These are phyloP conservation scores for Folsomia candida DNA, from an alignment of 2,888 invertebrate genomes.

Conservation along the genomic window DNA sequence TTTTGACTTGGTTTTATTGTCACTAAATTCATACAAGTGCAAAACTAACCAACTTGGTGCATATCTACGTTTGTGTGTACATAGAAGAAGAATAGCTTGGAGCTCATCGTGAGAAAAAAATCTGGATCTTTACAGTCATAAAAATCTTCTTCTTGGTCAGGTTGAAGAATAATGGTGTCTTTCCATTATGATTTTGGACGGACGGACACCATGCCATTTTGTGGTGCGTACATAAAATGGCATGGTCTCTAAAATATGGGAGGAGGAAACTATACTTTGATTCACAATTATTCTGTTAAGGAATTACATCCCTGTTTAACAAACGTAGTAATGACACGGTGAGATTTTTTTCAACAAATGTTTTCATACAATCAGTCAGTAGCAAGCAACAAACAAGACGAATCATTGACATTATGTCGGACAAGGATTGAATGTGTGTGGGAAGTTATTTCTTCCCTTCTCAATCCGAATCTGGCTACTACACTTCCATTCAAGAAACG, in stretches of 20 bases:
- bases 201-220: not conserved
- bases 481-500: no score
- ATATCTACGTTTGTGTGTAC: not conserved
- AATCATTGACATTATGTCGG: not conserved
- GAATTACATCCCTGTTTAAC: not conserved
- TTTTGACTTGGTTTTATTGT: not conserved
- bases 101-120: slow-evolving; percentile 13
- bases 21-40: not conserved
- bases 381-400: not conserved
- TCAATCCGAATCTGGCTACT: no score
- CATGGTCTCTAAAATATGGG: not conserved
- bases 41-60: not conserved
- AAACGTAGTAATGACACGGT: not conserved
- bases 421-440: not conserved
- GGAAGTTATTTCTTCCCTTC: not conserved
- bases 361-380: not conserved
- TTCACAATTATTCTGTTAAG: not conserved
- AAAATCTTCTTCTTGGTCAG: not conserved
- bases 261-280: not conserved
- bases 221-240: not conserved
- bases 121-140: slow-evolving; percentile 2
- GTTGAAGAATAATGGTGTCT: not conserved
- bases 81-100: not conserved
- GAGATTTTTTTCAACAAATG: not conserved
- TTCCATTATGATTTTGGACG: no score